Evolutionary conservation across 92 coral and sea anemone species (phyloP), one percentile per base, ranked within the genome.

Genomic region (Virgularia gustaviana): DNA sequence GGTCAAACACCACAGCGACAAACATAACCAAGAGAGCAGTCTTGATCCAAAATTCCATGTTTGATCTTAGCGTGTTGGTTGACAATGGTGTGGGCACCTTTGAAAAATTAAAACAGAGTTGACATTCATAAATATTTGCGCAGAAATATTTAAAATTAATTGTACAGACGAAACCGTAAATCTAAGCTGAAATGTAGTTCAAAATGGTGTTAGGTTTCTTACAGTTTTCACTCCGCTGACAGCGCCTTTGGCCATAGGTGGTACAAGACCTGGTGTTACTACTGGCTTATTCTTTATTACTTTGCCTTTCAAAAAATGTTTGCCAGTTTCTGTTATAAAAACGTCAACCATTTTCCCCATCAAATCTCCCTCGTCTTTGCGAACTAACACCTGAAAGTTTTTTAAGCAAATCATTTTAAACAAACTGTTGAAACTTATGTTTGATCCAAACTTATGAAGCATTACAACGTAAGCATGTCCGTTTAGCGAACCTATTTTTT

Each of bases 331-430:
- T 1, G 88, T 84, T 9, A 89, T 89, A 66, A 84, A 73, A 7
- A 85, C 98, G 36, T 89, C 83, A 58, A 89, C 85, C 86, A 89
- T 79, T 58, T 92, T 92, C 15, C 98, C 96, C 98, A 92, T 92
- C 54, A 92, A 82, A 28, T 89, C 84, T 5, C 98, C 98, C 63
- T 92, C 96, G 47, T 90, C 90, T 47, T 89, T 92, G 55, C 84
- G 90, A 41, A 92, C 95, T 9, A 92, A 82, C 47, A 92, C 98
- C 98, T 90, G 72, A n/a, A n/a, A n/a, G n/a, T n/a, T n/a, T n/a
- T n/a, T n/a, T n/a, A n/a, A n/a, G n/a, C n/a, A n/a, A n/a, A n/a
- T n/a, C n/a, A n/a, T n/a, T n/a, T n/a, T n/a, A n/a, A n/a, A n/a
- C n/a, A n/a, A n/a, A n/a, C n/a, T n/a, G n/a, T n/a, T n/a, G n/a